A percentile compares a stretch with the other conserved stretches of the same genome.
phyloP scores from a whole-genome alignment of 2,113 vertebrate species.

The Rallus limicola region DNA sequence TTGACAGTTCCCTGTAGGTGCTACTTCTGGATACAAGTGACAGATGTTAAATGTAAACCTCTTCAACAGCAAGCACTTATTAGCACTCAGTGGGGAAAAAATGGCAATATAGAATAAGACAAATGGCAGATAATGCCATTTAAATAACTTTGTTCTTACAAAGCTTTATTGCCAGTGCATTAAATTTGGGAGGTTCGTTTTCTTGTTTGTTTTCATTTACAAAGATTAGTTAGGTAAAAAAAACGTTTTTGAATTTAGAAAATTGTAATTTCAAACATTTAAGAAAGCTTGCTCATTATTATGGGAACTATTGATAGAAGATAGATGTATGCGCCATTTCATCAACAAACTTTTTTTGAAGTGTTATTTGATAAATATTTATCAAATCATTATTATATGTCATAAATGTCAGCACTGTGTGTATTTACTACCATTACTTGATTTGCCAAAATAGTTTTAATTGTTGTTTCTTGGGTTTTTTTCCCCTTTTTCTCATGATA shows the following conservation, averaged over 20 bases:
- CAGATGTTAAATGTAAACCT: constrained; percentile 76
- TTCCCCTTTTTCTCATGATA: neutral
- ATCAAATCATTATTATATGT: neutral
- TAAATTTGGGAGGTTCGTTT: neutral
- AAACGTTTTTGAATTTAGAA: neutral
- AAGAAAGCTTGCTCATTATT: neutral
- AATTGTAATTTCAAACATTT: neutral
- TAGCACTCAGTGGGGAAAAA: constrained; percentile 62
- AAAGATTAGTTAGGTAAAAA: neutral
- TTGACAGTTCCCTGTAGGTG: constrained; percentile 74
- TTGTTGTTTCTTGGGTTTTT: neutral
- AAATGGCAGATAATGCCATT: constrained; percentile 65
- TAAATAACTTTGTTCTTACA: constrained; percentile 58
- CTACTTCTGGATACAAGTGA: constrained; percentile 69
- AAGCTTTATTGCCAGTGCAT: constrained; percentile 16
- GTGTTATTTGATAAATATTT: neutral
- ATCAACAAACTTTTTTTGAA: neutral
- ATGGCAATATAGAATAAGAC: constrained; percentile 63
- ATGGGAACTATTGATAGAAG: neutral
- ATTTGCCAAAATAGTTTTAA: neutral
- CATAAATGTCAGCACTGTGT: neutral
- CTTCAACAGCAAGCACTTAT: constrained; percentile 70
- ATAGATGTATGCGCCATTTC: neutral
- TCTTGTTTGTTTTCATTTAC: neutral
- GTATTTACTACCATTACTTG: neutral